Conservation (phyloP, 2,113 vertebrate species). For the Callopanchax toddi region DNA sequence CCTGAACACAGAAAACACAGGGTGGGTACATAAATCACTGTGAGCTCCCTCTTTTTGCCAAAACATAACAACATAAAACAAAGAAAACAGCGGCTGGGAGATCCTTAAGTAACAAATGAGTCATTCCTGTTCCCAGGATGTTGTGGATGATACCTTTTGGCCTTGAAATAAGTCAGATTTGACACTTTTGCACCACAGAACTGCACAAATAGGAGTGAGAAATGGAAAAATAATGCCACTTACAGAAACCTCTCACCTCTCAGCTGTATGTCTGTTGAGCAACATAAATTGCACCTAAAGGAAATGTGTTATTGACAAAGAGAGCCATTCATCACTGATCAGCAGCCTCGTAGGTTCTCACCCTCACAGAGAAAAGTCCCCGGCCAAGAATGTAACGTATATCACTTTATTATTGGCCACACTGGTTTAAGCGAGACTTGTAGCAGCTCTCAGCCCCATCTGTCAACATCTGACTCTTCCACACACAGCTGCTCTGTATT, state of each 20-base stretch:
- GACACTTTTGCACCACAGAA: conserved; percentile 39
- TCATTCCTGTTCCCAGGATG: conserved; percentile 45
- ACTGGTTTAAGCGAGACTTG: conserved; percentile 64
- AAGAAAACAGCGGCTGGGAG: conserved; percentile 23
- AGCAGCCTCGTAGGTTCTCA: conserved; percentile 9
- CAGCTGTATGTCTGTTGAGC: conserved; percentile 12
- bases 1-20: conserved; percentile 74
- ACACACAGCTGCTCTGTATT: conserved; percentile 79
- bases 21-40: conserved; percentile 78
- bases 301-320: conserved; percentile 51
- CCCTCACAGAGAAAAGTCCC: conserved; percentile 23
- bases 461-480: conserved; percentile 66
- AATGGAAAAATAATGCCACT: conserved; percentile 32
- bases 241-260: conserved; percentile 21
- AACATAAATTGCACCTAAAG: conserved; percentile 37
- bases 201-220: conserved; percentile 30
- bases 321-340: conserved; percentile 55
- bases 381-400: conserved; percentile 67
- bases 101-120: conserved; percentile 40
- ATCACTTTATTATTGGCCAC: conserved; percentile 71
- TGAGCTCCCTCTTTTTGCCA: conserved; percentile 1
- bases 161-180: conserved; percentile 40
- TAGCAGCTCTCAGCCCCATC: conserved; percentile 63
- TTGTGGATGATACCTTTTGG: conserved; percentile 34
- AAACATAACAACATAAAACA: conserved; percentile 16